Evolutionary conservation across 2,113 vertebrate species (phyloP).

Genomic region (Motacilla tschutschensis): DNA sequence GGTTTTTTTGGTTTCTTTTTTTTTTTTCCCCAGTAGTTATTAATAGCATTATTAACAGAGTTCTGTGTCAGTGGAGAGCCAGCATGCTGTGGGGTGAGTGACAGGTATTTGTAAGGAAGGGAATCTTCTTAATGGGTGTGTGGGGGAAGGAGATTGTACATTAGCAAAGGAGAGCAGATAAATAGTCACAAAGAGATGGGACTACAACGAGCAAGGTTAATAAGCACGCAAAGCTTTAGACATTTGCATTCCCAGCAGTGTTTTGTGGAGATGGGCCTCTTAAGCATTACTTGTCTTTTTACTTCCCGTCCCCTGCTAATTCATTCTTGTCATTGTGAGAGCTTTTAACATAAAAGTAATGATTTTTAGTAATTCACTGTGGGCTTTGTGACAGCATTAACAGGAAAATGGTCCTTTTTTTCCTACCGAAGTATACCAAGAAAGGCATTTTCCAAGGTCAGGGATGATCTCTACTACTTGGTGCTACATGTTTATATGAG

Average conservation of each 20-base stretch:
- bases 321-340: not conserved
- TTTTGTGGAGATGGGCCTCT: not conserved
- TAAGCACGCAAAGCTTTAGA: not conserved
- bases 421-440: not conserved
- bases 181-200: not conserved
- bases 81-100: not conserved
- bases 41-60: not conserved
- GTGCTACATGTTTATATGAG: not conserved
- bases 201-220: not conserved
- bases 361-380: constrained; percentile 12
- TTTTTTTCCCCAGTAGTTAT: not conserved
- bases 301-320: not conserved
- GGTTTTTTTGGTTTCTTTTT: not conserved
- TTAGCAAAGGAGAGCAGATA: not conserved
- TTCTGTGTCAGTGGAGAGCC: not conserved
- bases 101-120: not conserved
- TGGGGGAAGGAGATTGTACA: not conserved
- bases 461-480: not conserved
- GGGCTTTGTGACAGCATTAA: constrained; percentile 9
- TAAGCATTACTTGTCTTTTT: constrained; percentile 7
- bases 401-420: not conserved
- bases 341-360: constrained; percentile 35
- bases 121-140: not conserved
- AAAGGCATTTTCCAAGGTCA: not conserved
- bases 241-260: not conserved